Base-by-base conservation (phyloP, 2,888 invertebrate genomes). In the Mantis religiosa region DNA sequence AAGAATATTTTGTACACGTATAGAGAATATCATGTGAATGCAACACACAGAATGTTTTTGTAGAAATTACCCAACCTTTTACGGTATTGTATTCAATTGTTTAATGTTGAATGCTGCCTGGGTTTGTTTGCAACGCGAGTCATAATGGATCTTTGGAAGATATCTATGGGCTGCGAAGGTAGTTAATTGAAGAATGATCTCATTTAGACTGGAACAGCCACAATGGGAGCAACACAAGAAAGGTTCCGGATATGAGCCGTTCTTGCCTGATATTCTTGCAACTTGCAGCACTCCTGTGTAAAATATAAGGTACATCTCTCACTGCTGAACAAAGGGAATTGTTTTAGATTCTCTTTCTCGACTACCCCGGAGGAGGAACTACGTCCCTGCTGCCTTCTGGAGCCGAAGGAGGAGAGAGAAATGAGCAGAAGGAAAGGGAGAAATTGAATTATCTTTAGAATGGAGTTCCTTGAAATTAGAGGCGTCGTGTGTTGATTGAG, bases 241-340 rank as follows among this genome's bases (percentile, higher is more conserved):
- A 71, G 25, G 20, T 71, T 71, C 20, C 54, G 54, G 54, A 71
- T 15, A 71, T 71, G 25, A 15, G 54, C 20, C 54, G 54, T 71
- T 71, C 54, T 71, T 71, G 54, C 54, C 20, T 71, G 54, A 71
- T 71, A 71, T 20, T 71, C 54, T 20, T 20, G 82, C 82, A 87
- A 34, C 41, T 87, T 54, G 30, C 82, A 27, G 81, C 25, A 25
- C 82, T 87, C 71, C 87, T 87, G 82, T 82, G 87, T 87, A 87
- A 87, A 87, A 87, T 87, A 87, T 87, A 87, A 87, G 87, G 87
- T 87, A 87, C 87, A 87, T 87, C 87, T 87, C 87, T 87, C 87
- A 87, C 82, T 82, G 82, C 82, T 30, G 15, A 87, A 87, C 87
- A 87, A 87, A 87, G 87, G 87, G 87, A 87, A 87, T 87, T 87